phyloP scores from a whole-genome alignment of 2,888 invertebrate species.

The Augiades crinisus region DNA sequence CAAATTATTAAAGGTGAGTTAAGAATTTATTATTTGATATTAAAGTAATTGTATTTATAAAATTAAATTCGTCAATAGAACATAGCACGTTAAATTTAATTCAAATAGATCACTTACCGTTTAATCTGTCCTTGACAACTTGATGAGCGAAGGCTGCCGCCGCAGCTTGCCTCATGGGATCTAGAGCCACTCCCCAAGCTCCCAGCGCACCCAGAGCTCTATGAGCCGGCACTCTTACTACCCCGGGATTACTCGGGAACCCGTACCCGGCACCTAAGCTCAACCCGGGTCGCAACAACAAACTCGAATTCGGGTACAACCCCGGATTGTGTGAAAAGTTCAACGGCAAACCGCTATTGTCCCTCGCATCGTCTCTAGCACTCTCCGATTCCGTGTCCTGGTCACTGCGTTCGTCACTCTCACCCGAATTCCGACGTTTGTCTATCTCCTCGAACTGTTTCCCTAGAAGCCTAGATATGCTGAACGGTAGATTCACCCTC shows the following conservation, averaged over 20 bases:
- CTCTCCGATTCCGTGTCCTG: conserved; percentile 77
- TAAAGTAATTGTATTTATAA: too few relatives aligned
- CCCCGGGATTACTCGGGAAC: conserved; percentile 86
- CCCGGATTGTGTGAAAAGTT: conserved; percentile 69
- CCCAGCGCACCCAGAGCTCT: conserved; percentile 79
- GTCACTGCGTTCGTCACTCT: conserved; percentile 76
- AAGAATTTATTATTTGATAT: too few relatives aligned
- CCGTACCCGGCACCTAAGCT: conserved; percentile 78
- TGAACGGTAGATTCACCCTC: conserved; percentile 86
- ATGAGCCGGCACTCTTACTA: conserved; percentile 91
- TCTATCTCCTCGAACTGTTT: conserved; percentile 86
- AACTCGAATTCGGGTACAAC: conserved; percentile 63
- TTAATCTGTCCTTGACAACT: conserved; percentile 91
- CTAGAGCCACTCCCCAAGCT: conserved; percentile 82
- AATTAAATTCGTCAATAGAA: too few relatives aligned
- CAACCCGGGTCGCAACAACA: conserved; percentile 66
- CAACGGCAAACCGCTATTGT: conserved; percentile 56
- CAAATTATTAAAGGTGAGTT: too few relatives aligned
- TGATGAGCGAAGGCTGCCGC: conserved; percentile 90
- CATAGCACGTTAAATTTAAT: too few relatives aligned
- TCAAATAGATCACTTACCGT: conserved; percentile 85
- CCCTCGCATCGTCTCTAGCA: conserved; percentile 70
- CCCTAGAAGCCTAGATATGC: conserved; percentile 90
- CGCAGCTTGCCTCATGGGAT: conserved; percentile 84
- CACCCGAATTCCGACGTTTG: conserved; percentile 72